A percentile compares a stretch with the other conserved stretches of the same genome.
Conservation (phyloP, 2,113 vertebrate genomes). For the Bubo scandiacus region DNA sequence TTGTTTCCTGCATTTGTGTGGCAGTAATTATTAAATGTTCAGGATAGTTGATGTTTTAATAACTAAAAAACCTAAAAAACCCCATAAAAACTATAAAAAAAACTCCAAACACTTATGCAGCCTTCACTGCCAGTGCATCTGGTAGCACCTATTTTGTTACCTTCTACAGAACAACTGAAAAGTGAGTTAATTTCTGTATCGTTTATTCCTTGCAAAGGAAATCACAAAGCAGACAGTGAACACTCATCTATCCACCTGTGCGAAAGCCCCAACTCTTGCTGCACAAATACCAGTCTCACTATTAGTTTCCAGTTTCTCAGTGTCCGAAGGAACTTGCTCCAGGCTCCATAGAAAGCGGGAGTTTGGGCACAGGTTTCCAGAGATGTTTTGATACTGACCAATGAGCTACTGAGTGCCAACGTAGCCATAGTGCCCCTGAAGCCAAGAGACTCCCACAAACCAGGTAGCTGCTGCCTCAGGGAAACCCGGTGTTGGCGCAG, state of each 20-base stretch:
- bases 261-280: not conserved
- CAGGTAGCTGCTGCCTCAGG: fast-evolving
- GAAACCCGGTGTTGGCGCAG: not conserved
- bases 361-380: not conserved
- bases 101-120: not conserved
- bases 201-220: not conserved
- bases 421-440: fast-evolving
- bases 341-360: not conserved
- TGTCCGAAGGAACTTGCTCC: not conserved
- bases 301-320: not conserved
- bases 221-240: not conserved
- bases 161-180: not conserved
- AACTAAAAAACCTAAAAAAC: not conserved
- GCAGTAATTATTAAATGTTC: not conserved
- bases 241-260: not conserved
- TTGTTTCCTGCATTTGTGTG: not conserved
- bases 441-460: not conserved
- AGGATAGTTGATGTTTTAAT: not conserved
- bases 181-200: not conserved
- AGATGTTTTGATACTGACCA: not conserved
- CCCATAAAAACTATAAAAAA: not conserved
- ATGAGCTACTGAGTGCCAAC: not conserved
- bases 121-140: not conserved
- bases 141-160: not conserved
- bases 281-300: not conserved